Percentiles rank a stretch among this genome's conserved stretches.
These are phyloP conservation scores for Tichodroma muraria DNA, from an alignment of 2,113 vertebrate species.

Conservation along the genomic window DNA sequence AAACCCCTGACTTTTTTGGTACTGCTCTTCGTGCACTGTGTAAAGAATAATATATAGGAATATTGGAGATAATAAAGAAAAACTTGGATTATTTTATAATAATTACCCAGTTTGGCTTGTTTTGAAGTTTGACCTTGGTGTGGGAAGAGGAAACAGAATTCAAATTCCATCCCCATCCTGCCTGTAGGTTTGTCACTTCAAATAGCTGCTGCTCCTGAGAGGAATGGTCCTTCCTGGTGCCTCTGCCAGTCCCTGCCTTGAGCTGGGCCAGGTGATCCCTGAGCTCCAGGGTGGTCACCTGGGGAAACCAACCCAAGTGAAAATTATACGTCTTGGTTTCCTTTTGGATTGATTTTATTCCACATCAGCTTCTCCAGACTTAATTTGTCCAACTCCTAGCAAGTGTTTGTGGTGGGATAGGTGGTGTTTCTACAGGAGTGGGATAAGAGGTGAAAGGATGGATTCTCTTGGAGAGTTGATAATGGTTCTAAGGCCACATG, in stretches of 20 bases:
- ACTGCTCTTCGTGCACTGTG: neutral
- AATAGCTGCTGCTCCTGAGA: neutral
- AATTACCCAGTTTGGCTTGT: neutral
- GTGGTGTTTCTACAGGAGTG: neutral
- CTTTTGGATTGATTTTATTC: neutral
- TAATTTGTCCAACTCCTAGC: neutral
- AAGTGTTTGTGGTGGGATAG: neutral
- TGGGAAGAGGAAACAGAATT: neutral
- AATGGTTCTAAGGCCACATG: neutral
- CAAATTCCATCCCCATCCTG: neutral
- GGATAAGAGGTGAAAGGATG: neutral
- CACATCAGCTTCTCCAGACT: neutral
- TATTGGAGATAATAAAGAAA: neutral
- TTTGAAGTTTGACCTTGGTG: neutral
- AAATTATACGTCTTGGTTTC: neutral
- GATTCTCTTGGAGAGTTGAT: neutral
- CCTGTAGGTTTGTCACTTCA: neutral
- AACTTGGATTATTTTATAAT: neutral
- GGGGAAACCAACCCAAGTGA: neutral
- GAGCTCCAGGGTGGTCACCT: no score
- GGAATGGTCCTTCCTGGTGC: neutral
- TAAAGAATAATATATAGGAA: neutral
- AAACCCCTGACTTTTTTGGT: neutral
- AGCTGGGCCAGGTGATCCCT: neutral
- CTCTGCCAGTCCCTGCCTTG: neutral